These are phyloP conservation scores for Sminthurinus signatus DNA, from an alignment of 1,140 invertebrate species.

Conservation along the genomic window DNA sequence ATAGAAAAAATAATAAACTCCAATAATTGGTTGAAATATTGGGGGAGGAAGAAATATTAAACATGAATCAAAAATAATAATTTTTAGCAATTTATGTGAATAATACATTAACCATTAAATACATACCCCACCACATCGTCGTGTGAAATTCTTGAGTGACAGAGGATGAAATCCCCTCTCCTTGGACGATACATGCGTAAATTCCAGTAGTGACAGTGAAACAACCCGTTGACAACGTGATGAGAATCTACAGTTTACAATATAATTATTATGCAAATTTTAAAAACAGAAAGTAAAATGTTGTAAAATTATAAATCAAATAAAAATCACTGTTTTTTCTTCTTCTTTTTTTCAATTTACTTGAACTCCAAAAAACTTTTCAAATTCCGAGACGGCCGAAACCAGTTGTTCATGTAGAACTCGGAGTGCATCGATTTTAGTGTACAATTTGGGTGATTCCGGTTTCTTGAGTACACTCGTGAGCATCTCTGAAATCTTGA, in stretches of 20 bases:
- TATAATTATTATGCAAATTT: neutral
- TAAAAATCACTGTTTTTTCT: neutral
- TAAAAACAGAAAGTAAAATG: neutral
- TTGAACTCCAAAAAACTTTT: slow-evolving; percentile 35
- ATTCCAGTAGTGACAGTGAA: slow-evolving; percentile 31
- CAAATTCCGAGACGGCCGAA: slow-evolving; percentile 26
- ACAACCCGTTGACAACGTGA: slow-evolving; percentile 29
- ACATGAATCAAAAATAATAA: too few relatives aligned
- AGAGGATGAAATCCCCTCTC: slow-evolving; percentile 26
- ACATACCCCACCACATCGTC: too few relatives aligned
- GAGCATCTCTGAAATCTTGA: slow-evolving; percentile 34
- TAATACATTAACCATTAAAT: too few relatives aligned
- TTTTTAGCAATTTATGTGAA: too few relatives aligned
- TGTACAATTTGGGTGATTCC: slow-evolving; percentile 10
- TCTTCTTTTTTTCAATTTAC: too few relatives aligned
- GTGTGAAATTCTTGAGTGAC: slow-evolving; percentile 6
- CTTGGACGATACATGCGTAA: slow-evolving; percentile 30
- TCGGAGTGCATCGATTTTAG: slow-evolving; percentile 29
- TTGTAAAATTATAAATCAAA: neutral
- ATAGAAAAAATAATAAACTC: too few relatives aligned
- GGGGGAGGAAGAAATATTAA: too few relatives aligned
- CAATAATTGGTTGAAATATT: too few relatives aligned
- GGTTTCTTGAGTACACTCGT: slow-evolving; percentile 18
- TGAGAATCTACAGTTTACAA: slow-evolving; percentile 19
- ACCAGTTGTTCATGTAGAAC: slow-evolving; percentile 36